A percentile compares a stretch with the other conserved stretches of the same genome.
Conservation (phyloP, 2,888 invertebrate genomes). For the Ornithoptera alexandrae region DNA sequence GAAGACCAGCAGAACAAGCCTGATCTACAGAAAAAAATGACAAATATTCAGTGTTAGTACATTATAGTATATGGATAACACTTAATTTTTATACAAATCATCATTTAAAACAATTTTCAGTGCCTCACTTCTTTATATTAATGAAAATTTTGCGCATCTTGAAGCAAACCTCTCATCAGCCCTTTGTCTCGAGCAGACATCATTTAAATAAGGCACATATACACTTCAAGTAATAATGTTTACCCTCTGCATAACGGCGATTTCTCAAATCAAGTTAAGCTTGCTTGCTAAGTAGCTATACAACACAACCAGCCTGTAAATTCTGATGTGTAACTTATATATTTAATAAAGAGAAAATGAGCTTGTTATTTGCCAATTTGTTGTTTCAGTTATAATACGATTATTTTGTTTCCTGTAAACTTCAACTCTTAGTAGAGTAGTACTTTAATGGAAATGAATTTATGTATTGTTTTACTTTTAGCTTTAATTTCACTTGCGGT, state of each 20-base stretch:
- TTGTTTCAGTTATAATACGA: too few species aligned
- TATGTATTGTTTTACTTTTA: too few species aligned
- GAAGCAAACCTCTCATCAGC: slow-evolving; percentile 20
- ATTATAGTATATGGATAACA: too few species aligned
- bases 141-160: slow-evolving; percentile 28
- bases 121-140: slow-evolving; percentile 16
- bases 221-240: slow-evolving; percentile 16
- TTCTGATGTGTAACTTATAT: neutral
- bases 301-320: neutral
- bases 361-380: neutral
- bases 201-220: slow-evolving; percentile 25
- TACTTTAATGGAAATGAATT: too few species aligned
- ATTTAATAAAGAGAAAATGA: neutral
- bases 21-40: too few species aligned
- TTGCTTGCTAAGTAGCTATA: slow-evolving; percentile 10
- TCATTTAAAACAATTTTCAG: neutral
- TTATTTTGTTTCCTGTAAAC: too few species aligned
- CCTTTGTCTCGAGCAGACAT: slow-evolving; percentile 21
- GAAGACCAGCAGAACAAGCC: too few species aligned
- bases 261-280: slow-evolving; percentile 24
- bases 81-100: neutral
- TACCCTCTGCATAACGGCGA: slow-evolving; percentile 12
- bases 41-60: too few species aligned
- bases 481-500: too few species aligned
- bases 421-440: too few species aligned